A percentile compares a stretch with the other conserved stretches of the same genome.
These are phyloP conservation scores for Anthonomus grandis DNA, from an alignment of 1,140 invertebrate species.

Conservation along the genomic window DNA sequence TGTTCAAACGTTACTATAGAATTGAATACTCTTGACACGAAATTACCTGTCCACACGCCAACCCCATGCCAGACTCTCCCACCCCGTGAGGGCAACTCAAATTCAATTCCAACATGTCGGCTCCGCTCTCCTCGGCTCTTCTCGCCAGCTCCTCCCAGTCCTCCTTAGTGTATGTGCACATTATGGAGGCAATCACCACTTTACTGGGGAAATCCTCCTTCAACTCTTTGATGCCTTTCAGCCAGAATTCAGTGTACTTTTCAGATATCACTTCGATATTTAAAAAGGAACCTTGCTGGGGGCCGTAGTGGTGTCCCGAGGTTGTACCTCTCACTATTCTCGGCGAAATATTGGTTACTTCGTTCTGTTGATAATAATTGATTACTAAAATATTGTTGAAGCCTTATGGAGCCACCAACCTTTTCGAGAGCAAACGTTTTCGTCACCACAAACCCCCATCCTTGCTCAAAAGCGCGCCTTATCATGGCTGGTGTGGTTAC, in stretches of 20 bases:
- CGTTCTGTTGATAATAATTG: constrained; percentile 60
- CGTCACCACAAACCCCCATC: constrained; percentile 95
- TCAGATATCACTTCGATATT: constrained; percentile 99
- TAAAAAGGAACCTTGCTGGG: constrained; percentile 91
- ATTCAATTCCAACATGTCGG: constrained; percentile 95
- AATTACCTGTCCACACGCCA: constrained; percentile 91
- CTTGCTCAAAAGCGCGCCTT: constrained; percentile 86
- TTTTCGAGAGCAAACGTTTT: constrained; percentile 96
- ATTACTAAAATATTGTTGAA: not conserved
- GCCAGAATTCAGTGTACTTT: constrained; percentile 93
- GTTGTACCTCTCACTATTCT: constrained; percentile 92
- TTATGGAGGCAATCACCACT: constrained; percentile 94
- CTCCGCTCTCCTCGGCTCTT: constrained; percentile 78
- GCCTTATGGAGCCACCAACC: constrained; percentile 52
- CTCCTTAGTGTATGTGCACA: constrained; percentile 83
- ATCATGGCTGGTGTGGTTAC: constrained; percentile 95
- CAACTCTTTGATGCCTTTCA: constrained; percentile 80
- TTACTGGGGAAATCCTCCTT: constrained; percentile 75
- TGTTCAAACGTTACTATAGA: no score
- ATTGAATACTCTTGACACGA: no score
- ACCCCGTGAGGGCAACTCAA: constrained; percentile 98
- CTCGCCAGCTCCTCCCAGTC: constrained; percentile 87
- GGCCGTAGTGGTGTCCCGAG: constrained; percentile 87
- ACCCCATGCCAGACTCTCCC: constrained; percentile 95
- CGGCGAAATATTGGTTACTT: constrained; percentile 96